Percentiles rank a stretch among this genome's conserved stretches.
Evolutionary conservation across 2,888 invertebrate genomes (phyloP).

Genomic region (Biston betularia): DNA sequence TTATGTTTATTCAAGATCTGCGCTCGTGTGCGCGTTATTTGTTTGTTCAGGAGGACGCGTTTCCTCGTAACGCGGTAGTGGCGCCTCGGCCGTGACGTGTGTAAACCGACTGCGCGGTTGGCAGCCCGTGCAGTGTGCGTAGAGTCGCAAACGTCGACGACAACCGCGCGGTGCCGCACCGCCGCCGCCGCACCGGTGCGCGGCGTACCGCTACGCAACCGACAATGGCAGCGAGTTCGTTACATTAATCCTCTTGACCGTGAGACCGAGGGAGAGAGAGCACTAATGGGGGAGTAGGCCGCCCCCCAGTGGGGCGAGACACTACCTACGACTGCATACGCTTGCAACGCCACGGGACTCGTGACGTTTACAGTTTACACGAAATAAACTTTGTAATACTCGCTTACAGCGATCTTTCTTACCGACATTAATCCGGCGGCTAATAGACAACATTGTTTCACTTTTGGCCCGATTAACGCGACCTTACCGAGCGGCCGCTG

Average conservation of each 20-base stretch:
- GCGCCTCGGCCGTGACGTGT: neutral
- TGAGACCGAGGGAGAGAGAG: neutral
- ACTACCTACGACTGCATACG: no score
- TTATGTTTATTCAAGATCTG: neutral
- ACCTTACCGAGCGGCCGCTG: no score
- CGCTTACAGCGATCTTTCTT: no score
- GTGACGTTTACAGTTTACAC: neutral
- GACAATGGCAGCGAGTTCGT: neutral
- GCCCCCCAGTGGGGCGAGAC: no score
- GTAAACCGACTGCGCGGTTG: slow-evolving; percentile 14
- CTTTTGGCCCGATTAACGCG: no score
- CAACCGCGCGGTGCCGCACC: neutral
- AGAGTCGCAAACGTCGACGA: neutral
- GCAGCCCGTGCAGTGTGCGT: slow-evolving; percentile 16
- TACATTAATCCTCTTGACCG: neutral
- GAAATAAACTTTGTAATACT: neutral
- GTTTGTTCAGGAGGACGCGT: neutral
- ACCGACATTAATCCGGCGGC: no score
- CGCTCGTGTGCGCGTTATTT: neutral
- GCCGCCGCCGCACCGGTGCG: neutral
- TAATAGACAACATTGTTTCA: no score
- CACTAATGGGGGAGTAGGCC: no score
- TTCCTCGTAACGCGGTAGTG: neutral
- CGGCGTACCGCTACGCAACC: neutral
- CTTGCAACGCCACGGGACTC: neutral